phyloP scores from a whole-genome alignment of 23 tunicate species.

The Trididemnum nubilum region DNA sequence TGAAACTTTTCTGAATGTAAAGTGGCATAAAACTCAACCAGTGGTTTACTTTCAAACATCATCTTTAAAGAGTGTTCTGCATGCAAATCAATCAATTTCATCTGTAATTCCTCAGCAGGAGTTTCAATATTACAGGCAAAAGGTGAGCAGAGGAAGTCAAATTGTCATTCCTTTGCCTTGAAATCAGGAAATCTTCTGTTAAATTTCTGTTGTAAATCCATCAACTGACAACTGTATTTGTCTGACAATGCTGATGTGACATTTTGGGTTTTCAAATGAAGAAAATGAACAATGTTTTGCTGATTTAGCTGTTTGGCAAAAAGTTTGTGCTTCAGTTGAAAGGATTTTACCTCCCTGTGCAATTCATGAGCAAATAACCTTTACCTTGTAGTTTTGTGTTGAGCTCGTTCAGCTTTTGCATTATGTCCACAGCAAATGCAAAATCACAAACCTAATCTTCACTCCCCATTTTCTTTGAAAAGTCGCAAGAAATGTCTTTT shows the following conservation, averaged over 20 bases:
- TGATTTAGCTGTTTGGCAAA: conserved; percentile 5
- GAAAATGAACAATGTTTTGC: conserved; percentile 27
- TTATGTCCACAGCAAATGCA: conserved; percentile 37
- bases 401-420: conserved; percentile 35
- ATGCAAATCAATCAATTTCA: conserved; percentile 37
- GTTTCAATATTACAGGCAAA: conserved; percentile 24
- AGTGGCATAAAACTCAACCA: conserved; percentile 24
- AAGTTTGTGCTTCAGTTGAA: conserved; percentile 12
- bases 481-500: conserved; percentile 36
- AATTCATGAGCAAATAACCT: no score
- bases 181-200: conserved; percentile 30
- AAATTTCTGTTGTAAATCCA: conserved; percentile 19
- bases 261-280: conserved; percentile 11
- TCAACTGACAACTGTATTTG: conserved; percentile 23
- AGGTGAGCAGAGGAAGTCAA: conserved; percentile 26
- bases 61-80: conserved; percentile 19
- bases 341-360: conserved; percentile 30
- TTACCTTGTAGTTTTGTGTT: conserved; percentile 37
- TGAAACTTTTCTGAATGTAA: conserved; percentile 10
- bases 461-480: conserved; percentile 19
- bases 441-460: conserved; percentile 31
- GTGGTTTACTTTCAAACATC: conserved; percentile 1
- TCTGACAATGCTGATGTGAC: not conserved
- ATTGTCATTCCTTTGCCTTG: conserved; percentile 9
- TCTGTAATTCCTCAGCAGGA: conserved; percentile 17